Evolutionary conservation across 2,888 invertebrate species (phyloP).

Genomic region (Oscheius sp.): DNA sequence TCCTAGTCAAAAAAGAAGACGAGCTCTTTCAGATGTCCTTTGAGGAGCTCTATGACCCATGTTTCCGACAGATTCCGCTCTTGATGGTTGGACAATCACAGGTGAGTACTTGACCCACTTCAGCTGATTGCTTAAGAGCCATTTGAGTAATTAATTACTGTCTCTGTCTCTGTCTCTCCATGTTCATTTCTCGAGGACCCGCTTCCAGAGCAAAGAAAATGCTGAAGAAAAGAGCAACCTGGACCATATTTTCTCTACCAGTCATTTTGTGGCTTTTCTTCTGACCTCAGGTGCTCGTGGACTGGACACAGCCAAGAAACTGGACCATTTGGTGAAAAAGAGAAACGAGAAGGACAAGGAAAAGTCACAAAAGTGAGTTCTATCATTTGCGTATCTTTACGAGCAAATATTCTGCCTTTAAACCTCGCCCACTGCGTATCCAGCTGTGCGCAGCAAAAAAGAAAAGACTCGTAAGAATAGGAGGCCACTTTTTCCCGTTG

Average conservation of each 20-base stretch:
- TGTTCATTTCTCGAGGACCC: not conserved
- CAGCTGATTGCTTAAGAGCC: no score
- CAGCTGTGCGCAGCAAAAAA: not conserved
- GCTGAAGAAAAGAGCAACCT: constrained; percentile 31
- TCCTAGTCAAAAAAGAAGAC: not conserved
- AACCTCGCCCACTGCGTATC: not conserved
- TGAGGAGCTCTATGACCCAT: constrained; percentile 52
- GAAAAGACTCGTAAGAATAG: constrained; percentile 7
- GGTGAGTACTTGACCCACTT: constrained; percentile 5
- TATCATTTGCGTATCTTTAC: not conserved
- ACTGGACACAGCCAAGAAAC: constrained; percentile 38
- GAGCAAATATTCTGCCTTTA: not conserved
- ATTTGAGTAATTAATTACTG: not conserved
- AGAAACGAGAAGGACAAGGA: constrained; percentile 41
- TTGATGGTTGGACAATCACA: constrained; percentile 20
- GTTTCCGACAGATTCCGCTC: constrained; percentile 49
- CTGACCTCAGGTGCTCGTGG: constrained; percentile 39
- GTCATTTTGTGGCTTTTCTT: constrained; percentile 46
- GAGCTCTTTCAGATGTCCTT: constrained; percentile 41
- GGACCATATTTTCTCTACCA: constrained; percentile 43
- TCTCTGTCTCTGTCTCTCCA: not conserved
- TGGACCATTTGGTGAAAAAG: constrained; percentile 40
- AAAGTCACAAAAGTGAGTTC: constrained; percentile 35
- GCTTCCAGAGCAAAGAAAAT: constrained; percentile 26
- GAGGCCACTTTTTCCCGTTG: constrained; percentile 30